Base-by-base conservation (phyloP, 1,140 invertebrate genomes). In the Lordiphosa collinella region DNA sequence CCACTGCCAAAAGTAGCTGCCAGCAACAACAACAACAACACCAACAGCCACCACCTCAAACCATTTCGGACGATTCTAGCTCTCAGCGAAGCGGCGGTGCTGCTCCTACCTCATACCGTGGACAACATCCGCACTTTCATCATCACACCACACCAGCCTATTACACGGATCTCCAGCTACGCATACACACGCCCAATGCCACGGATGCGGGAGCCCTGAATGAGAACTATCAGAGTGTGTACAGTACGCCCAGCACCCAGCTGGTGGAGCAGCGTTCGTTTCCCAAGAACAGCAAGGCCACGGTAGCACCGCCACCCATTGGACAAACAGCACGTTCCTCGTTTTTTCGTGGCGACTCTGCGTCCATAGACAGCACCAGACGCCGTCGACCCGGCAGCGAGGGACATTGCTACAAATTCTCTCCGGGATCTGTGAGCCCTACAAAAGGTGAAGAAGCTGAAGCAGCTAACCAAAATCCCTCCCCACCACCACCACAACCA, bases 1-100 rank as follows among this genome's bases (percentile, higher is more conserved):
- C 80, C 87, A 89, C 87, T 88, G 87, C 87, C 87, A 87, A 86
- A 71, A 61, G 63, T 47, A 86, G 78, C 87, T 88, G 87, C 87
- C 87, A 88, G 62, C 70, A 65, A 64, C 49, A 55, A 48, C 49
- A 67, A 48, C 49, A 55, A 16, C 47, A 55, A 49, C 44, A 63
- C 37, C 59, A 58, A 13, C 40, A 61, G 13, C 31, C 22, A n/a
- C 38, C 34, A 18, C 41, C 40, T 43, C 72, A 73, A 52, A 50
- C 36, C 49, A 64, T 49, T 35, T 71, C 74, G 31, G 63, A 66
- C 61, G 64, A 78, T 18, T 80, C 75, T 43, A 49, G 61, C 41
- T 58, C 64, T 29, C 57, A 75, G 37, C 65, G 32, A 36, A 61
- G 46, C 25, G 31, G 10, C 1, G 62, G 43, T 8, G 25, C 36